These are phyloP conservation scores for Nothobranchius kuhntae DNA, from an alignment of 2,113 vertebrate genomes.

Conservation along the genomic window DNA sequence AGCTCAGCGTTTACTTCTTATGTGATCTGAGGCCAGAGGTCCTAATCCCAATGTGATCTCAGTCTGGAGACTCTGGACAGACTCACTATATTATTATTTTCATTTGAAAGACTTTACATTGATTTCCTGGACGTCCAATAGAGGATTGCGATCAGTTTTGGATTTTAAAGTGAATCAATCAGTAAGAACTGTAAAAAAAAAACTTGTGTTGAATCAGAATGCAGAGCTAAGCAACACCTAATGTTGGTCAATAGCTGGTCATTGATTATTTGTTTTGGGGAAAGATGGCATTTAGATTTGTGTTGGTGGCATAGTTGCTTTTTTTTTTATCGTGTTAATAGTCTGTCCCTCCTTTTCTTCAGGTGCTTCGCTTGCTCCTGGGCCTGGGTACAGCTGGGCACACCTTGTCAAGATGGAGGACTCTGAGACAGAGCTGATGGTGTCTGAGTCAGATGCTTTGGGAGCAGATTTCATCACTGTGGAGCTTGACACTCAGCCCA, in stretches of 20 bases:
- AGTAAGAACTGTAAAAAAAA: no score
- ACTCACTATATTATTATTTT: no score
- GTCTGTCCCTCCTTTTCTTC: background rate
- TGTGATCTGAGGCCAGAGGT: no score
- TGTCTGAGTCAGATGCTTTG: slow-evolving; percentile 73
- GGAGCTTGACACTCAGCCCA: slow-evolving; percentile 81
- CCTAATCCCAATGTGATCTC: background rate
- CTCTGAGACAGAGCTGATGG: slow-evolving; percentile 72
- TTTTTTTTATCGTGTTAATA: background rate
- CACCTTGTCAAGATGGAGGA: slow-evolving; percentile 67
- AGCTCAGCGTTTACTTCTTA: no score
- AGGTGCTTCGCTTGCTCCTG: slow-evolving; percentile 10
- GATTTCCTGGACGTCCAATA: no score
- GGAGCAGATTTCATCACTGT: slow-evolving; percentile 81
- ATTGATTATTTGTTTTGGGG: background rate
- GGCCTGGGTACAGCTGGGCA: slow-evolving; percentile 5
- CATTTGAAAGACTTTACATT: no score
- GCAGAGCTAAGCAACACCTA: no score
- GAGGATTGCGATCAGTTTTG: no score
- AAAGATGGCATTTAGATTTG: background rate
- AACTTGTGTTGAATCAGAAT: no score
- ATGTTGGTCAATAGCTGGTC: no score
- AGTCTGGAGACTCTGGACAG: no score
- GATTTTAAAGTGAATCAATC: no score
- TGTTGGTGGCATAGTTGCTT: background rate